Conservation (phyloP, 2,797 vertebrate species). For the Gephyroberyx darwinii region DNA sequence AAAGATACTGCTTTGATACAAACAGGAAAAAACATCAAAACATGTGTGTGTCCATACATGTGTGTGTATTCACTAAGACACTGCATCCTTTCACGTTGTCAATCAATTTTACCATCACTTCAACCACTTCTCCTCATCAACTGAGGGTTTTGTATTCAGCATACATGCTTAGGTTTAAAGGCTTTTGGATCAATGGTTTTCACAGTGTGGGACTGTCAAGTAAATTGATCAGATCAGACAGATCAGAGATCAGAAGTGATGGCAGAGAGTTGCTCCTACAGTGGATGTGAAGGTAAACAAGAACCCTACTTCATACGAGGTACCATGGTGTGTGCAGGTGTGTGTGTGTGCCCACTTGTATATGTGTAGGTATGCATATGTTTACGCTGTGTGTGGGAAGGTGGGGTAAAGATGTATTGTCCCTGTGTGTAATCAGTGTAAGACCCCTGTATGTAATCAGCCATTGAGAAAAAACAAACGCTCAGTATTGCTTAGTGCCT, state of each 20-base stretch:
- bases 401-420: no score
- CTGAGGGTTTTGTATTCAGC: constrained; percentile 20
- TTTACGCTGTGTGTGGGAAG: background rate
- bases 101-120: constrained; percentile 45
- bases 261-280: background rate
- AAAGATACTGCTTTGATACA: constrained; percentile 36
- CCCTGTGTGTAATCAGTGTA: no score
- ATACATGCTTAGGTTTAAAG: constrained; percentile 46
- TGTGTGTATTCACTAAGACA: constrained; percentile 49
- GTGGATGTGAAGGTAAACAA: constrained; percentile 8
- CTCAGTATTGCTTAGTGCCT: no score
- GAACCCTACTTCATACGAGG: background rate
- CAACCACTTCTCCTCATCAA: constrained; percentile 27
- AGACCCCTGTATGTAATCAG: no score
- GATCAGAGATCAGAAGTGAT: constrained; percentile 19
- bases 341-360: background rate
- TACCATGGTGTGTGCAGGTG: background rate
- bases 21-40: constrained; percentile 18
- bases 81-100: constrained; percentile 54
- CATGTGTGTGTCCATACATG: constrained; percentile 24
- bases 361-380: background rate
- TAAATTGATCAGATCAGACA: constrained; percentile 10
- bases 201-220: constrained; percentile 4
- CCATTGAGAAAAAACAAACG: no score
- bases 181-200: constrained; percentile 24